A percentile compares a stretch with the other conserved stretches of the same genome.
Conservation (phyloP, 1,140 invertebrate species). For the Bicyclus anynana region DNA sequence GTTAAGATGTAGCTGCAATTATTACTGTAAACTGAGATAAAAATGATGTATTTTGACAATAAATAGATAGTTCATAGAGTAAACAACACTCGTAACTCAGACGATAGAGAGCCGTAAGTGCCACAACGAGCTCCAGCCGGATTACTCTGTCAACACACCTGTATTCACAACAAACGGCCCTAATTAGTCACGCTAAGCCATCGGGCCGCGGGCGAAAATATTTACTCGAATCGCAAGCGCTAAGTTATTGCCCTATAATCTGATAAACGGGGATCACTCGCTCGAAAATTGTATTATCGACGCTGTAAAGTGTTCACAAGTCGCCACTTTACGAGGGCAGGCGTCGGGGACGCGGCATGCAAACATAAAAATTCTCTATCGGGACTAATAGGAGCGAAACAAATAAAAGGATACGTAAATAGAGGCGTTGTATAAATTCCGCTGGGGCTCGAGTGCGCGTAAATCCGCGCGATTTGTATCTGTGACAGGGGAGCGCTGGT, state of each 20-base stretch:
- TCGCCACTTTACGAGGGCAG: constrained; percentile 72
- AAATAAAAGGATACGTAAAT: constrained; percentile 77
- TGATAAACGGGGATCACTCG: constrained; percentile 63
- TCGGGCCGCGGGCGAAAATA: constrained; percentile 56
- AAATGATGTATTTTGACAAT: too few relatives aligned
- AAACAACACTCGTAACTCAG: too few relatives aligned
- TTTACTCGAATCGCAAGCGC: constrained; percentile 49
- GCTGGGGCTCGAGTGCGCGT: constrained; percentile 70
- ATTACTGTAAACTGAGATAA: too few relatives aligned
- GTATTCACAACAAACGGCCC: constrained; percentile 52
- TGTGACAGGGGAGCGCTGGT: constrained; percentile 63
- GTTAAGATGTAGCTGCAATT: too few relatives aligned
- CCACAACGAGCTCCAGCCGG: constrained; percentile 25
- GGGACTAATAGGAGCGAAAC: constrained; percentile 75
- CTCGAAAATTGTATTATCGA: constrained; percentile 70
- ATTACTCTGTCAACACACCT: constrained; percentile 65
- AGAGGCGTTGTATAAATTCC: constrained; percentile 72
- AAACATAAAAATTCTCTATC: constrained; percentile 77
- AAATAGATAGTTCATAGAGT: too few relatives aligned
- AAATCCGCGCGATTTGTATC: constrained; percentile 76
- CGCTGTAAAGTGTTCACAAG: constrained; percentile 67
- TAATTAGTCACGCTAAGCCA: constrained; percentile 66
- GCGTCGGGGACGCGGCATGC: constrained; percentile 62
- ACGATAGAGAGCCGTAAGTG: not conserved
- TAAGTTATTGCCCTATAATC: constrained; percentile 71